Conservation (phyloP, 2,888 invertebrate genomes). For the Polietes domitor region DNA sequence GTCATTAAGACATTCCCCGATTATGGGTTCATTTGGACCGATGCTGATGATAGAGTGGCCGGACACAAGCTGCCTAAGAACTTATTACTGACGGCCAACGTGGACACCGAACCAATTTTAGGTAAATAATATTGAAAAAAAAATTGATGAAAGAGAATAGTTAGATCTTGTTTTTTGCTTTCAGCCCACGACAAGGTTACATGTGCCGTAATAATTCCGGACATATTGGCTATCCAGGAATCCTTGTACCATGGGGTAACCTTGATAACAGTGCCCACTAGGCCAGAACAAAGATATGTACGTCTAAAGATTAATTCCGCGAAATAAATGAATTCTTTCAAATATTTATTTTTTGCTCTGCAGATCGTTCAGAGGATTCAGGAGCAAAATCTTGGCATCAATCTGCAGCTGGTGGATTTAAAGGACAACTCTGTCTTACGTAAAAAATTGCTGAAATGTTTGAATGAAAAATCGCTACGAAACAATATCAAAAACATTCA, state of each 20-base stretch:
- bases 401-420: constrained; percentile 20
- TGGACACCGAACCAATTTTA: constrained; percentile 2
- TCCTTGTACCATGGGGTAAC: constrained; percentile 35
- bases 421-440: neutral
- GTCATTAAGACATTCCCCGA: constrained; percentile 8
- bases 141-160: neutral
- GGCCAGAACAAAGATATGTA: constrained; percentile 50
- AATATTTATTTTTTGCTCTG: neutral
- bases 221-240: constrained; percentile 42
- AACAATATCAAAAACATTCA: constrained; percentile 15
- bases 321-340: neutral
- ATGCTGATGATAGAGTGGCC: neutral
- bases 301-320: neutral
- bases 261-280: constrained; percentile 25
- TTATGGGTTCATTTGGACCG: constrained; percentile 42
- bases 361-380: constrained; percentile 39
- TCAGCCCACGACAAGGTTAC: constrained; percentile 7
- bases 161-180: neutral
- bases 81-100: neutral
- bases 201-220: constrained; percentile 25
- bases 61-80: constrained; percentile 10
- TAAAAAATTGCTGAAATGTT: neutral
- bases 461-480: constrained; percentile 1
- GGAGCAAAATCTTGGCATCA: constrained; percentile 27
- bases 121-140: neutral